These are phyloP conservation scores for Ophion obscuratus DNA, from an alignment of 2,888 invertebrate species.

Conservation along the genomic window DNA sequence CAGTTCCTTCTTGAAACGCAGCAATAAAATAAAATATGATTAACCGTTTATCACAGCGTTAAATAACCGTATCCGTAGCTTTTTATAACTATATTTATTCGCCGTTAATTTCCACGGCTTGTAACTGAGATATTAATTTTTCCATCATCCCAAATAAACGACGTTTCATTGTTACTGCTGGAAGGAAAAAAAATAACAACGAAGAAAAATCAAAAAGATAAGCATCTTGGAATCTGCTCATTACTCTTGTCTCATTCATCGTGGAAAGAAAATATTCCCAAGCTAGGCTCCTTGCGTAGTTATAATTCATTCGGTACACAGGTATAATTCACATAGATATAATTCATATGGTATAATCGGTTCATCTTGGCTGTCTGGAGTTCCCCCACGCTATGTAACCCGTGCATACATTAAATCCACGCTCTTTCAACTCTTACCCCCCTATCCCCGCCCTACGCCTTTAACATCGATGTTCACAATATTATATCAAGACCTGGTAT, in stretches of 20 bases:
- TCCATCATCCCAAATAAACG: constrained; percentile 30
- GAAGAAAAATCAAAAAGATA: constrained; percentile 45
- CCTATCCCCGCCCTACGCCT: background rate
- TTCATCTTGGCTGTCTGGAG: constrained; percentile 56
- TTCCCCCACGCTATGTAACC: constrained; percentile 53
- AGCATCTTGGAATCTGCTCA: constrained; percentile 53
- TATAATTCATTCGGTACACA: constrained; percentile 57
- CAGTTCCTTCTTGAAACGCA: constrained; percentile 29
- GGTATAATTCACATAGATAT: constrained; percentile 53
- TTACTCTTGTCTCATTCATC: constrained; percentile 61
- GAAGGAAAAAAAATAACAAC: constrained; percentile 4
- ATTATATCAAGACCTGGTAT: constrained; percentile 11
- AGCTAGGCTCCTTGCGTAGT: constrained; percentile 43
- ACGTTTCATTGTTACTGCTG: constrained; percentile 43
- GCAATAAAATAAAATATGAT: constrained; percentile 43
- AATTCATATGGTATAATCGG: constrained; percentile 59
- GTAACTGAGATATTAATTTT: constrained; percentile 52
- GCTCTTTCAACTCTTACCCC: constrained; percentile 35
- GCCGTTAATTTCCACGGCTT: constrained; percentile 5
- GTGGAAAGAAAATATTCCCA: constrained; percentile 60
- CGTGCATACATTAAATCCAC: constrained; percentile 48
- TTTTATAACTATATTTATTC: background rate
- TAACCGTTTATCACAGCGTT: constrained; percentile 35
- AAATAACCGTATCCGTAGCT: background rate
- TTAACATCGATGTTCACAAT: constrained; percentile 21